A percentile compares a stretch with the other conserved stretches of the same genome.
Conservation (phyloP, 2,888 invertebrate genomes). For the Hylaea fasciaria region DNA sequence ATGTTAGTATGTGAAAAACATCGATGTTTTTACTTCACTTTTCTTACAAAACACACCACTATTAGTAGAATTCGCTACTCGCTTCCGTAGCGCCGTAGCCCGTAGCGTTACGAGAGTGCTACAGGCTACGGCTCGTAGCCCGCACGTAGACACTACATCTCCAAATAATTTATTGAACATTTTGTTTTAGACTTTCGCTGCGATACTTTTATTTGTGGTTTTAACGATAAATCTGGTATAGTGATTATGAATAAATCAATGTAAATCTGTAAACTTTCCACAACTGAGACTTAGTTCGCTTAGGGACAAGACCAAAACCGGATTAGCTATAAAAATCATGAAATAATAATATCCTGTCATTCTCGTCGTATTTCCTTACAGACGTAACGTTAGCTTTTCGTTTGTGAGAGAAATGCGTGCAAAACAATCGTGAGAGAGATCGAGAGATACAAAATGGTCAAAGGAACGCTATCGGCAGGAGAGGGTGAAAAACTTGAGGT, state of each 20-base stretch:
- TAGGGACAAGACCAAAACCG: no score
- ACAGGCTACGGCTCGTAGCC: constrained; percentile 20
- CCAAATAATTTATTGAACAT: neutral
- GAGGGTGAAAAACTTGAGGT: neutral
- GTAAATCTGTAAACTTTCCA: no score
- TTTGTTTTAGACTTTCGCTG: constrained; percentile 1
- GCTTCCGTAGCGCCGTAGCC: constrained; percentile 11
- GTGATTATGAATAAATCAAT: no score
- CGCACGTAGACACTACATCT: constrained; percentile 6
- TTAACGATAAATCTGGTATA: no score
- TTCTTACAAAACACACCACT: neutral
- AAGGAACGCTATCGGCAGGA: neutral
- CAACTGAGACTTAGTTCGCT: no score
- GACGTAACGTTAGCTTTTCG: no score
- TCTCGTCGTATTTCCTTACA: no score
- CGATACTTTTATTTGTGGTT: neutral
- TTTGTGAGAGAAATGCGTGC: no score
- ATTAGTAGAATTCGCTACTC: constrained; percentile 3
- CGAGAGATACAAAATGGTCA: neutral
- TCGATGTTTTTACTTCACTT: neutral
- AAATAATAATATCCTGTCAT: no score
- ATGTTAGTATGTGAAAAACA: no score
- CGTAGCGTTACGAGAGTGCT: constrained; percentile 27
- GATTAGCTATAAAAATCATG: no score
- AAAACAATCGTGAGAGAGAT: no score